Base-by-base conservation (phyloP, 2,797 vertebrate genomes). In the Hippocampus kuda region DNA sequence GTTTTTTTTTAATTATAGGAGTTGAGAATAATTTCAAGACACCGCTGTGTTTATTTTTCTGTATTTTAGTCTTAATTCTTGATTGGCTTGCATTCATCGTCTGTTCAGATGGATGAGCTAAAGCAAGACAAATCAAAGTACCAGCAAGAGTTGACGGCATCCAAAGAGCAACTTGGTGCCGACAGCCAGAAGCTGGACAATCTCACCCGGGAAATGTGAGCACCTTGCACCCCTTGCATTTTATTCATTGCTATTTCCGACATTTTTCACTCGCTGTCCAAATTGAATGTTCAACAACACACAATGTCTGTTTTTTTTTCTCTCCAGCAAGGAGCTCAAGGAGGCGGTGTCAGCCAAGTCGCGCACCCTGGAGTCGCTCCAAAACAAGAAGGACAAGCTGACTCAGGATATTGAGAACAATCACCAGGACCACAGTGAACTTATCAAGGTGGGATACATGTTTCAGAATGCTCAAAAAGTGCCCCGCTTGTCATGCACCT, bases 201-300 rank as follows among this genome's bases (percentile, higher is more conserved):
- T 79, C 91, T 97, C 71, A 86, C 56, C 77, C 92, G 91, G 82
- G 93, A 97, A 89, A 91, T 95, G 97, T 99, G 86, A 95, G 97
- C 8, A 10, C 13, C 34, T 38, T 38, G 34, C 6, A 38, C 34
- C 34, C 34, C 34, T 38, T 38, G 7, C 34, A 7, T 38, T 38
- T 38, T 68, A 7, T 42, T 12, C 41, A 18, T 24, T 24, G 24
- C 26, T 8, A 20, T 20, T 22, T 5, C 24, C 15, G n/a, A 27
- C 34, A 38, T 38, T 38, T 38, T 38, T 1, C 34, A 66, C 15
- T 51, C 8, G 6, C 5, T 2, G 12, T 34, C 5, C 11, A 8
- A 48, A 15, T 48, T 53, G 15, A 26, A 9, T n/a, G 13, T 26
- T 51, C 34, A 51, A 51, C 34, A 27, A 51, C n/a, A 22, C 9